Evolutionary conservation across 2,113 vertebrate genomes (phyloP).

Genomic region (Neopipo cinnamomea): DNA sequence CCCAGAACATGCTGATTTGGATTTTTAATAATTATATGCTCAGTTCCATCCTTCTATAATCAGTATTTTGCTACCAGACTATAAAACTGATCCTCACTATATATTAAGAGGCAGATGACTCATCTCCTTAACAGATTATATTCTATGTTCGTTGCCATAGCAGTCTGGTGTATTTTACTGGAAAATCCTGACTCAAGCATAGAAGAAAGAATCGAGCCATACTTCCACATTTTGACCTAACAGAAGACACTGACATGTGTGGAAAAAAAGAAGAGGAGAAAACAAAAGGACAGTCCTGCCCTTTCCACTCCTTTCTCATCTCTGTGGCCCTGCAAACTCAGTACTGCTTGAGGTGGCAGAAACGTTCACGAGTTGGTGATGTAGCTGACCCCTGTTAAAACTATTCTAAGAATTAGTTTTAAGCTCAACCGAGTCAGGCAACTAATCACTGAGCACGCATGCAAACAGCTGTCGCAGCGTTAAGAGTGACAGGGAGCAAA

Average conservation of each 20-base stretch:
- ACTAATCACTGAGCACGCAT: background rate
- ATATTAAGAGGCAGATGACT: constrained; percentile 51
- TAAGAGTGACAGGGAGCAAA: background rate
- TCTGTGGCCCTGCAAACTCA: background rate
- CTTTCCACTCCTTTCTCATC: background rate
- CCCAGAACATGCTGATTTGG: background rate
- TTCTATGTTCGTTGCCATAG: background rate
- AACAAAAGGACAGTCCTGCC: background rate
- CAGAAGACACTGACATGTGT: background rate
- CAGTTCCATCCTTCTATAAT: background rate
- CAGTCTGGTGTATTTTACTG: background rate
- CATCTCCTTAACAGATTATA: constrained; percentile 12
- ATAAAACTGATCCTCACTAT: background rate
- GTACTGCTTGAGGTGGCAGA: background rate
- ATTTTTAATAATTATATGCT: constrained; percentile 26
- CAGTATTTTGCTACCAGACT: background rate
- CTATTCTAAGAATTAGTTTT: background rate
- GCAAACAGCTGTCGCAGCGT: background rate
- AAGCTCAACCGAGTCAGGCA: background rate
- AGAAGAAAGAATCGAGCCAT: background rate
- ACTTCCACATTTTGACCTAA: background rate
- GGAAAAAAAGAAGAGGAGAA: background rate
- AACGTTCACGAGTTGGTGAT: background rate
- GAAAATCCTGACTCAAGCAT: constrained; percentile 21
- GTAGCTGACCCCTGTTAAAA: background rate